These are phyloP conservation scores for Rhabditoides inermis DNA, from an alignment of 2,888 invertebrate species.

Conservation along the genomic window DNA sequence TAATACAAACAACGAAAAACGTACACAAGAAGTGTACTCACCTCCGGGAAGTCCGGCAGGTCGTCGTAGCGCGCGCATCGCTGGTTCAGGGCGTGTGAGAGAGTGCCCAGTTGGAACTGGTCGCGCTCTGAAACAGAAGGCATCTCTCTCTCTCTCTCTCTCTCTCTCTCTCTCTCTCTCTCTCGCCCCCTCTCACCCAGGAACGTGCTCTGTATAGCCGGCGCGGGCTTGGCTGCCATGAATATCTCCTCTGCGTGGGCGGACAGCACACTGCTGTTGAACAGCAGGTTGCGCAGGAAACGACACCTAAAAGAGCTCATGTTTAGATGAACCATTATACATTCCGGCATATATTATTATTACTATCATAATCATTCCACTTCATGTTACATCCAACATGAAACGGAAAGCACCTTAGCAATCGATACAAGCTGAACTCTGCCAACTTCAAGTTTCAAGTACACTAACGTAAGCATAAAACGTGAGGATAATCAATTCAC, in stretches of 20 bases:
- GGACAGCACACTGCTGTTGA: conserved; percentile 56
- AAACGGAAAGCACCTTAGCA: too few relatives aligned
- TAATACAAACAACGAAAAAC: background rate
- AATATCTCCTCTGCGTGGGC: conserved; percentile 70
- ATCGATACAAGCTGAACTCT: background rate
- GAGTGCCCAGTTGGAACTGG: conserved; percentile 81
- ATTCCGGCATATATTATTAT: too few relatives aligned
- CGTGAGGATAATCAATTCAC: background rate
- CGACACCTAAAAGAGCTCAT: conserved; percentile 60
- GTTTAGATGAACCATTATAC: too few relatives aligned
- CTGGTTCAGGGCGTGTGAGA: conserved; percentile 85
- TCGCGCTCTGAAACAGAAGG: conserved; percentile 63
- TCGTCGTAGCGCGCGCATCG: conserved; percentile 79
- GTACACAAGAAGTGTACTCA: conserved; percentile 59
- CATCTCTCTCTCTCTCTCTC: background rate
- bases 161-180: background rate
- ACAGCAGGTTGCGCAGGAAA: conserved; percentile 73
- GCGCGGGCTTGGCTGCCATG: conserved; percentile 84
- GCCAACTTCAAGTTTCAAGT: background rate
- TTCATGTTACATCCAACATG: too few relatives aligned
- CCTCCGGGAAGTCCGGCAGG: conserved; percentile 73
- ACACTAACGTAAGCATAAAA: background rate
- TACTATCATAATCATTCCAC: too few relatives aligned
- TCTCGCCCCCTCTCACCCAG: too few relatives aligned
- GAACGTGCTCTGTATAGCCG: conserved; percentile 69